Evolutionary conservation across 2,888 invertebrate species (phyloP), one percentile per base, ranked within the genome.

Genomic region (Mamestra brassicae): DNA sequence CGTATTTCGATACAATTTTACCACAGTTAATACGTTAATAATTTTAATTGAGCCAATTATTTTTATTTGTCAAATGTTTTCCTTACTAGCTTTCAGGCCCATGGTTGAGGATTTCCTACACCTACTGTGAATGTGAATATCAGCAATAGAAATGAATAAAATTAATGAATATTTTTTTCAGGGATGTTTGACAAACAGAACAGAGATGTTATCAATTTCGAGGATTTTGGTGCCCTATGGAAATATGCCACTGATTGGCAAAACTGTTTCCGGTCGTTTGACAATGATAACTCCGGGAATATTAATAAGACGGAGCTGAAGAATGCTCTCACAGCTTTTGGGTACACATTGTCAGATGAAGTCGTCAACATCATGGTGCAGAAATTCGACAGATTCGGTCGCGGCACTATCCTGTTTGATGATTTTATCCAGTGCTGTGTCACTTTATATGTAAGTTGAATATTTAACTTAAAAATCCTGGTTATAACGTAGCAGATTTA

Each of bases 241-340:
- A 99, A 99, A 92, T 99, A 99, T 94, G 98, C 99, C 0, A 99
- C 98, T 8, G 99, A 99, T 90, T 99, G 99, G 99, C 99, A 99
- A 92, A 98, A 97, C 90, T 99, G 99, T 92, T 99, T 99, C 94
- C 97, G 98, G 61, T 98, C 98, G 0, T 99, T 99, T 92, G 99
- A 99, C 93, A 97, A 98, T 61, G 99, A 99, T 91, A 98, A 98
- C 90, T 98, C 98, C 4, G 98, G 99, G 42, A 98, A 98, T 89
- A 99, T 99, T 86, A 99, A 99, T 94, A 97, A 97, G 87, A 95
- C 97, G 71, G 99, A 99, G 95, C 94, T 99, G n/a, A 98, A 98
- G 94, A 98, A 97, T 81, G 99, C 99, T 0, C 96, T 99, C 0
- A 98, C 97, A 3, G 97, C 98, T 17, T 99, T 99, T 95, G 99